phyloP scores from a whole-genome alignment of 2,888 invertebrate genomes.

The Dascillus cervinus region DNA sequence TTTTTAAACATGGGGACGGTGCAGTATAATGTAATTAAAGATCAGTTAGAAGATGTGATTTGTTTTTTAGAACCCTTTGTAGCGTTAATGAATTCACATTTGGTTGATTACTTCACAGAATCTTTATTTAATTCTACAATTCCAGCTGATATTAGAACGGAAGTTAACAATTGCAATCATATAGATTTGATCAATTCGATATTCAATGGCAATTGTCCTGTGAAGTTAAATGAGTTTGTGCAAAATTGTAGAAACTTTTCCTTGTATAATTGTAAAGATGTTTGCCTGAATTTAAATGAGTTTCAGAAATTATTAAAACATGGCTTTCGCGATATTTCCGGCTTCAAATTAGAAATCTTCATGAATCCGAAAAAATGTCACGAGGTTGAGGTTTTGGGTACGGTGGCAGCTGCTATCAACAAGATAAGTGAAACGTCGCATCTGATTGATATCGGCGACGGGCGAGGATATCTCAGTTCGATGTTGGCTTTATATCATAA shows the following conservation, averaged over 20 bases:
- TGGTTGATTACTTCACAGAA: slow-evolving; percentile 65
- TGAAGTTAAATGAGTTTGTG: slow-evolving; percentile 31
- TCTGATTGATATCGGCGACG: slow-evolving; percentile 82
- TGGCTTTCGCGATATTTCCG: slow-evolving; percentile 34
- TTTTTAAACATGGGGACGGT: slow-evolving; percentile 42
- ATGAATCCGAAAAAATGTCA: slow-evolving; percentile 77
- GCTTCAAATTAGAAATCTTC: slow-evolving; percentile 52
- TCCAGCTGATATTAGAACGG: slow-evolving; percentile 40
- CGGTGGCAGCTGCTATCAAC: slow-evolving; percentile 49
- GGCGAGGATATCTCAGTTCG: slow-evolving; percentile 78
- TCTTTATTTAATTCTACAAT: slow-evolving; percentile 56
- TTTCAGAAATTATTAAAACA: slow-evolving; percentile 35
- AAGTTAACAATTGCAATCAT: too few species aligned
- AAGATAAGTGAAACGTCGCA: slow-evolving; percentile 37
- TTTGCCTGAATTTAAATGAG: slow-evolving; percentile 43
- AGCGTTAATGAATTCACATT: slow-evolving; percentile 66
- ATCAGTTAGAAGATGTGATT: slow-evolving; percentile 46
- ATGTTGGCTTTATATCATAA: slow-evolving; percentile 62
- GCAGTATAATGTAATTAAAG: slow-evolving; percentile 30
- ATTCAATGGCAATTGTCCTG: too few species aligned
- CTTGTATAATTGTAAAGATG: slow-evolving; percentile 30
- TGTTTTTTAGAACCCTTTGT: slow-evolving; percentile 52
- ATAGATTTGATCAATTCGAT: too few species aligned
- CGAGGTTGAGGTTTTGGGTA: slow-evolving; percentile 64
- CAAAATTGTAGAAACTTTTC: slow-evolving; percentile 27